Evolutionary conservation across 64 coral and sea anemone species (phyloP).

Genomic region (Montipora cactus): DNA sequence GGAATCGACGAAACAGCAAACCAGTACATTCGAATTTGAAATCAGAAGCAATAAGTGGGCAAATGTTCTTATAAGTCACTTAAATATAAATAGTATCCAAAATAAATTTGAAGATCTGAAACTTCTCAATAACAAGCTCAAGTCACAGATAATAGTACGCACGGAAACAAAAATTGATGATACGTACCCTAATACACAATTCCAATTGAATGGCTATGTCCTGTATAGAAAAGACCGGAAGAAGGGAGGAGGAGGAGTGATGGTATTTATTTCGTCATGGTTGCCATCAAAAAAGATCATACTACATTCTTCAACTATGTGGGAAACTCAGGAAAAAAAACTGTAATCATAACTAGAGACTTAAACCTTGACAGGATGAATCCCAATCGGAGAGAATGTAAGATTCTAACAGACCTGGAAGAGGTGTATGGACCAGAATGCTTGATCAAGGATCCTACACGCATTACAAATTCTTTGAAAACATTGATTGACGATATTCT

Average conservation of each 20-base stretch:
- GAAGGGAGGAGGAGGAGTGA: too few species aligned
- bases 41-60: not conserved
- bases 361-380: not conserved
- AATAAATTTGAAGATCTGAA: not conserved
- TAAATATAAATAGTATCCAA: not conserved
- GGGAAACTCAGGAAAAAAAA: not conserved
- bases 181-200: not conserved
- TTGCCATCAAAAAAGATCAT: too few species aligned
- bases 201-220: not conserved
- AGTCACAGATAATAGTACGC: not conserved
- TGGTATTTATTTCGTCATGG: too few species aligned
- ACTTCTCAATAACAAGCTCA: not conserved
- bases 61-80: conserved; percentile 6
- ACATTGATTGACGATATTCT: not conserved
- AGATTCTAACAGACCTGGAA: not conserved
- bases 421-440: not conserved
- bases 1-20: not conserved
- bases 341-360: not conserved
- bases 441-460: conserved; percentile 6
- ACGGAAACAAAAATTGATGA: not conserved
- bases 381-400: not conserved
- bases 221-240: not conserved
- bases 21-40: not conserved
- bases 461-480: not conserved
- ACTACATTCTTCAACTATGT: not conserved